Evolutionary conservation across 2,113 vertebrate species (phyloP).

Genomic region (Microcebus lehilahytsara): DNA sequence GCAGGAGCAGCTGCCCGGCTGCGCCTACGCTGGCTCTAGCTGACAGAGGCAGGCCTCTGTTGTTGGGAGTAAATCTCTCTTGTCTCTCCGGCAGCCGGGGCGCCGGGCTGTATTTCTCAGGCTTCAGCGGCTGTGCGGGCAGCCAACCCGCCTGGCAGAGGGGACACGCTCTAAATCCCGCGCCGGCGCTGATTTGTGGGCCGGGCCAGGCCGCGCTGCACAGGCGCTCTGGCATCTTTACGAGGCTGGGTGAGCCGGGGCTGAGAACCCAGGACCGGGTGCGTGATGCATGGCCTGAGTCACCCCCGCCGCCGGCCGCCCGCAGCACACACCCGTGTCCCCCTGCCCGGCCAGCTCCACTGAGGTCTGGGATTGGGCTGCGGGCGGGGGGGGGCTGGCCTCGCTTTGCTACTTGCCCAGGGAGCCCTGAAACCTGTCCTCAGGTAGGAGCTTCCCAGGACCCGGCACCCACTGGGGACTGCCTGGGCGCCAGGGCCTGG

Average conservation of each 20-base stretch:
- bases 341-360: not conserved
- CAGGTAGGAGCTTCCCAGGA: not conserved
- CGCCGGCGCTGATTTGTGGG: not conserved
- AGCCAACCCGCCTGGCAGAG: not conserved
- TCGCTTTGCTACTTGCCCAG: not conserved
- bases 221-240: constrained; percentile 1
- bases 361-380: not conserved
- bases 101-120: not conserved
- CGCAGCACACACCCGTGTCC: not conserved
- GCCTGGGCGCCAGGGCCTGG: rapidly evolving
- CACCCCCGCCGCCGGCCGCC: rapidly evolving
- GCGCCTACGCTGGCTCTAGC: rapidly evolving
- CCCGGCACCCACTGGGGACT: not conserved
- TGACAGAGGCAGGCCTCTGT: rapidly evolving
- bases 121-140: not conserved
- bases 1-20: not conserved
- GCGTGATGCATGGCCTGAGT: not conserved
- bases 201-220: not conserved
- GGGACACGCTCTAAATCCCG: not conserved
- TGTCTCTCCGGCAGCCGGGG: rapidly evolving
- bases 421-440: not conserved
- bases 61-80: not conserved
- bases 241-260: not conserved
- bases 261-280: not conserved
- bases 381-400: not conserved